Conservation (phyloP, 2,888 invertebrate species). For the Philereme transversata region DNA sequence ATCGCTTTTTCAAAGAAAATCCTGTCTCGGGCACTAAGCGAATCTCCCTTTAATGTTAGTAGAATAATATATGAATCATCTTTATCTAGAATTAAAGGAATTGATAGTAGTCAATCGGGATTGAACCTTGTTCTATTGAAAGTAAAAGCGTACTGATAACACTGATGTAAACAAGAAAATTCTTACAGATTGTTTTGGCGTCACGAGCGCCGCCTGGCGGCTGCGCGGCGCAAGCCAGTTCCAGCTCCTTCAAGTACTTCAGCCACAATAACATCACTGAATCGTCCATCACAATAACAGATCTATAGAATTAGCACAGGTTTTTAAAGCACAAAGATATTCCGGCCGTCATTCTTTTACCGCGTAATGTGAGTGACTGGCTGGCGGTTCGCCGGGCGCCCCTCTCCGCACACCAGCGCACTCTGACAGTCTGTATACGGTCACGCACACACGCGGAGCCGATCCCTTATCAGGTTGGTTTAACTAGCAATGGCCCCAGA, state of each 20-base stretch:
- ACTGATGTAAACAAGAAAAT: slow-evolving; percentile 46
- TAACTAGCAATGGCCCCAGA: slow-evolving; percentile 83
- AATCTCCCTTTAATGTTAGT: slow-evolving; percentile 32
- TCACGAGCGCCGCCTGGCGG: slow-evolving; percentile 71
- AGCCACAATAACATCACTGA: slow-evolving; percentile 81
- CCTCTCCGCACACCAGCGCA: slow-evolving; percentile 64
- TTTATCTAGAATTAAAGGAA: slow-evolving; percentile 2
- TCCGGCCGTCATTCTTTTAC: slow-evolving; percentile 79
- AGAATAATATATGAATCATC: slow-evolving; percentile 31
- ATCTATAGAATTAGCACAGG: slow-evolving; percentile 37
- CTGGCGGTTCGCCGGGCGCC: slow-evolving; percentile 61
- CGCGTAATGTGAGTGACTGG: slow-evolving; percentile 82
- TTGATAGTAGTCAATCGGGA: slow-evolving; percentile 1
- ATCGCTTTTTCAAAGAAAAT: slow-evolving; percentile 64
- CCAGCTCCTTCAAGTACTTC: slow-evolving; percentile 77
- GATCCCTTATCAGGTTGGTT: slow-evolving; percentile 81
- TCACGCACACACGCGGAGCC: slow-evolving; percentile 61
- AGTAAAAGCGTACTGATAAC: slow-evolving; percentile 39
- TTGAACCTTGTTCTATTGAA: slow-evolving; percentile 23
- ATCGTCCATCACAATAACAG: slow-evolving; percentile 39
- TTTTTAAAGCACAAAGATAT: slow-evolving; percentile 41
- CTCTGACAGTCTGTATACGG: slow-evolving; percentile 37
- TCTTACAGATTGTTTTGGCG: slow-evolving; percentile 80
- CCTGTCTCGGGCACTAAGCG: slow-evolving; percentile 37
- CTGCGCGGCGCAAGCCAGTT: slow-evolving; percentile 67